phyloP scores from a whole-genome alignment of 2,113 vertebrate genomes.

The Lophura nycthemera region DNA sequence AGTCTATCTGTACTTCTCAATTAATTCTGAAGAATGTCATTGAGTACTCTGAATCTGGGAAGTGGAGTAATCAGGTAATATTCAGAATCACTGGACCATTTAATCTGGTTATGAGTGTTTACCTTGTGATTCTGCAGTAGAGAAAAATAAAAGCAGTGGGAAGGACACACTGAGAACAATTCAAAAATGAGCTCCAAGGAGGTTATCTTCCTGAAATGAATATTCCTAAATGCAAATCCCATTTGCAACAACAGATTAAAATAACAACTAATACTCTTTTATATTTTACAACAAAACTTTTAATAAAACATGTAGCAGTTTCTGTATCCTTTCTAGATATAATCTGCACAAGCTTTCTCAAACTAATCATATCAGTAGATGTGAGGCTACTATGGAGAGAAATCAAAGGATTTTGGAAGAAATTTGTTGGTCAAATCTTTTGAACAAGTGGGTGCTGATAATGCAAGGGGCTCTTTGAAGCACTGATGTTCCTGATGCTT shows the following conservation, averaged over 20 bases:
- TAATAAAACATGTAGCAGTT: background rate
- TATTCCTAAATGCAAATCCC: background rate
- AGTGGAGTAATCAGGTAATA: slow-evolving; percentile 58
- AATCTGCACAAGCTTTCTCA: background rate
- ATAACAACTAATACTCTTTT: background rate
- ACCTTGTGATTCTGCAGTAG: slow-evolving; percentile 21
- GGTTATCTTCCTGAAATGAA: background rate
- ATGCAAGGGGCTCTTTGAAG: background rate
- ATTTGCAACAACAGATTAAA: background rate
- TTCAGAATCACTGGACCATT: slow-evolving; percentile 36
- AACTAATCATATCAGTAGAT: background rate
- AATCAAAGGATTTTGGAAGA: background rate
- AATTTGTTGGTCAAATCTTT: background rate
- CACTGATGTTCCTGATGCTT: background rate
- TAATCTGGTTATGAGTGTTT: slow-evolving; percentile 61
- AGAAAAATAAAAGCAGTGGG: slow-evolving; percentile 17
- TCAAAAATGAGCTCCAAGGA: background rate
- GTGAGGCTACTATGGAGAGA: background rate
- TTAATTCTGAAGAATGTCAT: slow-evolving; percentile 39
- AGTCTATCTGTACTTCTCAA: slow-evolving; percentile 31
- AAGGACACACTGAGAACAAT: background rate
- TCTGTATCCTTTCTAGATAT: background rate
- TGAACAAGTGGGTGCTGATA: background rate
- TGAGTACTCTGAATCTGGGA: slow-evolving; percentile 21
- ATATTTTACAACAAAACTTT: background rate